A percentile compares a stretch with the other conserved stretches of the same genome.
Conservation (phyloP, 2,797 vertebrate species). For the Lophura swinhoii region DNA sequence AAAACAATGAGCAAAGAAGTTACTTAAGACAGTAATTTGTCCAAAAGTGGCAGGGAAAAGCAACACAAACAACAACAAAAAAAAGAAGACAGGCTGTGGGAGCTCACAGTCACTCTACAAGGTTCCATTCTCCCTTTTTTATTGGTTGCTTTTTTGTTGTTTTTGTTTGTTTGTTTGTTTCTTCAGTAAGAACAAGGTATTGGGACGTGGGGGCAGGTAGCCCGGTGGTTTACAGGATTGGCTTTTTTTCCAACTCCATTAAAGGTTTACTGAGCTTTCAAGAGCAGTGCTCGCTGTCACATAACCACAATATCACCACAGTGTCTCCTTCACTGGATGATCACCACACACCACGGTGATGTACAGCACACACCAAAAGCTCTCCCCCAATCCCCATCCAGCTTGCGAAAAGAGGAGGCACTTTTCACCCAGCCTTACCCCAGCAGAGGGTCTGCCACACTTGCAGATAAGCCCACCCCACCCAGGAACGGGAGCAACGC, state of each 20-base stretch:
- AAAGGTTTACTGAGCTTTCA: not conserved
- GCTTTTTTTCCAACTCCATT: not conserved
- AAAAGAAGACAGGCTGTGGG: not conserved
- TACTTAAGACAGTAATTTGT: not conserved
- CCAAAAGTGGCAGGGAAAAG: fast-evolving
- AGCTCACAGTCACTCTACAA: not conserved
- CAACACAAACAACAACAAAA: not conserved
- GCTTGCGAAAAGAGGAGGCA: not conserved
- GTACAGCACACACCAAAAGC: not conserved
- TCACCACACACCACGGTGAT: fast-evolving
- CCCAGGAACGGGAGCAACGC: not conserved
- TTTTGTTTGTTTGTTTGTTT: not conserved
- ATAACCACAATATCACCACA: not conserved
- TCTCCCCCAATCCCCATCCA: not conserved
- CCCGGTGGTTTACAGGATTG: not conserved
- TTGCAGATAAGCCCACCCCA: not conserved
- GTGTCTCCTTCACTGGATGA: not conserved
- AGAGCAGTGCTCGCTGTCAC: not conserved
- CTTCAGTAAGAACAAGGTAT: not conserved
- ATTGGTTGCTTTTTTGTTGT: not conserved
- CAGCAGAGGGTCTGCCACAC: fast-evolving
- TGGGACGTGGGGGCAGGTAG: not conserved
- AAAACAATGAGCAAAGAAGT: not conserved
- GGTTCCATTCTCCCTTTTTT: not conserved
- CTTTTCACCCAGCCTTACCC: not conserved